Conservation (phyloP, 2,113 vertebrate genomes). For the pig (Sus scrofa) region DNA sequence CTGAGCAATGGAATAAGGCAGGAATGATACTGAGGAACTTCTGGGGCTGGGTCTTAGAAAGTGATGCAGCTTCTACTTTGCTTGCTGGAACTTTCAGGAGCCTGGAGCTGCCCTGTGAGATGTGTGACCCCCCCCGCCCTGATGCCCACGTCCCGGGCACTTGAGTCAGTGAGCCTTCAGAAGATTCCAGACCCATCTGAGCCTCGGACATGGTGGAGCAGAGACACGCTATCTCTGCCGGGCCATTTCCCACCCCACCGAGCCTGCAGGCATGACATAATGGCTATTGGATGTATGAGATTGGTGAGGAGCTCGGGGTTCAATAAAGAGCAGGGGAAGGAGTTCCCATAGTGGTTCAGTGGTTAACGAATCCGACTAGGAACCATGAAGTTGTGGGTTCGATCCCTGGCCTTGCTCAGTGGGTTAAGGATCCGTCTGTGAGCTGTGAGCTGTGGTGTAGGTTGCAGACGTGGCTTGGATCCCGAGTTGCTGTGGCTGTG, state of each 20-base stretch:
- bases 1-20: background rate
- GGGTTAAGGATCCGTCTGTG: too few relatives aligned
- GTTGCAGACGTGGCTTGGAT: too few relatives aligned
- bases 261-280: background rate
- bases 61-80: background rate
- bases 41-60: background rate
- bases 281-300: background rate
- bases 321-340: background rate
- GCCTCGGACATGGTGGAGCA: too few relatives aligned
- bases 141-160: fast-evolving
- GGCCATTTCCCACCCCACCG: background rate
- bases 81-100: background rate
- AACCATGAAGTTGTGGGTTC: too few relatives aligned
- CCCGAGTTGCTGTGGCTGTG: too few relatives aligned
- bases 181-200: background rate
- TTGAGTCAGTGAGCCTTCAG: background rate
- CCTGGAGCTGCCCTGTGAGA: background rate
- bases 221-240: background rate
- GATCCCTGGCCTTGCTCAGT: too few relatives aligned
- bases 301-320: background rate
- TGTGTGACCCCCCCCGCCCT: background rate
- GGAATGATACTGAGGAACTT: background rate
- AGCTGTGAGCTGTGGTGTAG: too few relatives aligned
- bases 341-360: too few relatives aligned
- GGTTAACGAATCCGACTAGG: too few relatives aligned